These are phyloP conservation scores for Myopa testacea DNA, from an alignment of 2,888 invertebrate genomes.

Conservation along the genomic window DNA sequence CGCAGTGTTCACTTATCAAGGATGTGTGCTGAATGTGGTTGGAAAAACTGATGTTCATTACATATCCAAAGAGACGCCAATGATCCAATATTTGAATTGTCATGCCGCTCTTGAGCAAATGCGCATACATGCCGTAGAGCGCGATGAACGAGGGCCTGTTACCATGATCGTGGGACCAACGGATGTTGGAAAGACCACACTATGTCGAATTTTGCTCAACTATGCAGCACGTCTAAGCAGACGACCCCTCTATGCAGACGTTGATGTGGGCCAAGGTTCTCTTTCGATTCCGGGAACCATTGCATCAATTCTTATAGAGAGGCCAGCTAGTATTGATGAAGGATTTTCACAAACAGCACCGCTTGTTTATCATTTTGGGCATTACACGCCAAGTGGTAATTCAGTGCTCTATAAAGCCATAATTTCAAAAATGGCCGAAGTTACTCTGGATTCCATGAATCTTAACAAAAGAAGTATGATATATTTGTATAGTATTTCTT, in stretches of 20 bases:
- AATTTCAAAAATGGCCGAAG: constrained; percentile 86
- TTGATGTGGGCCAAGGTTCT: constrained; percentile 95
- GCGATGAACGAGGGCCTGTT: constrained; percentile 80
- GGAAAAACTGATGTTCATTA: constrained; percentile 95
- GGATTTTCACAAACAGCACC: constrained; percentile 96
- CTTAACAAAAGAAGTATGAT: constrained; percentile 84
- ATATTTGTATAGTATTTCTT: neutral
- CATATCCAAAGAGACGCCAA: constrained; percentile 95
- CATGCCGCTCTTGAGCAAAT: constrained; percentile 95
- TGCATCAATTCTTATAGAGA: constrained; percentile 89
- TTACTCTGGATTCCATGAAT: constrained; percentile 85
- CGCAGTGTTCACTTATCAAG: constrained; percentile 96
- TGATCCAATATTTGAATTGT: constrained; percentile 94
- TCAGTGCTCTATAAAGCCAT: constrained; percentile 85
- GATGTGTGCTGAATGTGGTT: constrained; percentile 85
- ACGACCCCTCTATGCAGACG: constrained; percentile 91
- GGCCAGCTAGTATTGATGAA: constrained; percentile 94
- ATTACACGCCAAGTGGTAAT: constrained; percentile 82
- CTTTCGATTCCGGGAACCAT: constrained; percentile 93
- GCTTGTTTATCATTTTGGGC: constrained; percentile 93
- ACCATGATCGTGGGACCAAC: constrained; percentile 93
- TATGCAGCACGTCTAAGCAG: constrained; percentile 93
- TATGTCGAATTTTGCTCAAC: constrained; percentile 89
- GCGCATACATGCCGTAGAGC: constrained; percentile 83
- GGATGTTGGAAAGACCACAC: constrained; percentile 96